These are phyloP conservation scores for Goniozus legneri DNA, from an alignment of 1,140 invertebrate genomes.

Conservation along the genomic window DNA sequence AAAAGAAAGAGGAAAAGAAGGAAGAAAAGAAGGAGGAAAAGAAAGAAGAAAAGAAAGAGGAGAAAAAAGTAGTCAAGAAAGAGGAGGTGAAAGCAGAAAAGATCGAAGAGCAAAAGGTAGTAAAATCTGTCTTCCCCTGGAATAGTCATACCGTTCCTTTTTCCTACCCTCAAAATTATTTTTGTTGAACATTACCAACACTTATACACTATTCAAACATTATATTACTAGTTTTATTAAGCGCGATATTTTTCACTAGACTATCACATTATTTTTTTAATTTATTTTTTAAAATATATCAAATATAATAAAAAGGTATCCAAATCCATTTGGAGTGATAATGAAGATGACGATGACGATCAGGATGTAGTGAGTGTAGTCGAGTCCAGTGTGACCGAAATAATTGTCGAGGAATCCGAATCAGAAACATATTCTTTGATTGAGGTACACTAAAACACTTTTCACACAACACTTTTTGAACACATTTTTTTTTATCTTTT, in stretches of 20 bases:
- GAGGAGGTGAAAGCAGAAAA: constrained; percentile 50
- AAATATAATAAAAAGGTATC: background rate
- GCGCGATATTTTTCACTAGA: too few relatives aligned
- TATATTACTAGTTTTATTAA: too few relatives aligned
- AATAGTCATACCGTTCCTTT: too few relatives aligned
- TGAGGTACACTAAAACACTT: constrained; percentile 34
- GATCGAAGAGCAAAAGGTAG: constrained; percentile 37
- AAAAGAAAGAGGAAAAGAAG: constrained; percentile 41
- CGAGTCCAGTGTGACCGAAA: constrained; percentile 37
- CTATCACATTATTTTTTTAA: too few relatives aligned
- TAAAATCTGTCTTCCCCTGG: constrained; percentile 49
- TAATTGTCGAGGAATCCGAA: constrained; percentile 32
- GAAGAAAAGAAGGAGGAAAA: constrained; percentile 31
- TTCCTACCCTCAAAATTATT: too few relatives aligned
- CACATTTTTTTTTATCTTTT: constrained; percentile 6
- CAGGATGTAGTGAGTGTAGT: constrained; percentile 45
- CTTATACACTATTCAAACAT: too few relatives aligned
- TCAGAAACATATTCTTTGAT: constrained; percentile 29
- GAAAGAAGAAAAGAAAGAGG: constrained; percentile 24
- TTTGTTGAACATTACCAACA: too few relatives aligned
- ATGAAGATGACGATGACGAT: constrained; percentile 53
- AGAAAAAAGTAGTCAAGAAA: constrained; percentile 38
- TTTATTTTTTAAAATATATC: too few relatives aligned
- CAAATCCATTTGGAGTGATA: constrained; percentile 26
- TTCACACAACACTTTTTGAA: constrained; percentile 16